phyloP scores from a whole-genome alignment of 2,888 invertebrate species.

The Barypeithes pellucidus region DNA sequence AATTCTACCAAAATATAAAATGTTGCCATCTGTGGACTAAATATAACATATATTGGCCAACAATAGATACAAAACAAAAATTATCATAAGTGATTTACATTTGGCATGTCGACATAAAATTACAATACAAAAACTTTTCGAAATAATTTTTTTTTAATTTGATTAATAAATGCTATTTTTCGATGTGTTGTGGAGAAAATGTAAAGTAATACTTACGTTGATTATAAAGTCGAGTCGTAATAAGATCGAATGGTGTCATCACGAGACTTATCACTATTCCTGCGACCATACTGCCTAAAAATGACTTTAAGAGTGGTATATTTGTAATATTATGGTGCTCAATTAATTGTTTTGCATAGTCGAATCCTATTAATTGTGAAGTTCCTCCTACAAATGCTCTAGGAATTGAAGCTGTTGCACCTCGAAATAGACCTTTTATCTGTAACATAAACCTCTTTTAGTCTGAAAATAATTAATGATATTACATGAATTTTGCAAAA shows the following conservation, averaged over 20 bases:
- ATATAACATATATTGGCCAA: too few relatives aligned
- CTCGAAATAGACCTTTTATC: conserved; percentile 82
- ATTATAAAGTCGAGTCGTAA: conserved; percentile 89
- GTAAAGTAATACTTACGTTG: conserved; percentile 81
- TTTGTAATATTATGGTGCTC: conserved; percentile 62
- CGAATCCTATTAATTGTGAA: conserved; percentile 87
- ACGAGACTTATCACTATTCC: conserved; percentile 83
- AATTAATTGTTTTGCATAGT: conserved; percentile 73
- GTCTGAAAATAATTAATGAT: too few relatives aligned
- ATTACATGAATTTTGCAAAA: too few relatives aligned
- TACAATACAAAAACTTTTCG: too few relatives aligned
- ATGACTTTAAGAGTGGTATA: conserved; percentile 74
- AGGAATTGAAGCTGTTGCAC: conserved; percentile 82
- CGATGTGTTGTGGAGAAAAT: too few relatives aligned
- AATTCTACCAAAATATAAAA: too few relatives aligned
- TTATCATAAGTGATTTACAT: too few relatives aligned
- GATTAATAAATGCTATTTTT: too few relatives aligned
- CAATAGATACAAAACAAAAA: too few relatives aligned
- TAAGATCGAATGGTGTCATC: conserved; percentile 91
- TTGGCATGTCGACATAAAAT: too few relatives aligned
- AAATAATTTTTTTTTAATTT: too few relatives aligned
- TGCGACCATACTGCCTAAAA: conserved; percentile 82
- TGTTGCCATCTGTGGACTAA: too few relatives aligned
- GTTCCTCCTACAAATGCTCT: conserved; percentile 85
- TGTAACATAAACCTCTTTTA: conserved; percentile 54